A percentile compares a stretch with the other conserved stretches of the same genome.
These are phyloP conservation scores for Clarias laeviceps DNA, from an alignment of 2,797 vertebrate species.

Conservation along the genomic window DNA sequence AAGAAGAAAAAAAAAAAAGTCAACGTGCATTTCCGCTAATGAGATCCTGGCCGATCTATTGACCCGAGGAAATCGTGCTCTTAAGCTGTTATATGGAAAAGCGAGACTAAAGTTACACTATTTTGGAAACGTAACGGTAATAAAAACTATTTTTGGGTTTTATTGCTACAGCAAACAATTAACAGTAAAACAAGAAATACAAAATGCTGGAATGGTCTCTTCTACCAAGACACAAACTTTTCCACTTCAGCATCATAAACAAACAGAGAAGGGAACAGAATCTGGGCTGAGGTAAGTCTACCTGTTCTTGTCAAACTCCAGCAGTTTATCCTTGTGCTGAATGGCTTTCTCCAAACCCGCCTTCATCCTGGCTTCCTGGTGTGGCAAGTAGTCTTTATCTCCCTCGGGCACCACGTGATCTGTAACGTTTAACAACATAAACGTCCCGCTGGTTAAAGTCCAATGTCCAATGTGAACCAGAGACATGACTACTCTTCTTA, in stretches of 20 bases:
- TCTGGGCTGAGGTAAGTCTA: constrained; percentile 53
- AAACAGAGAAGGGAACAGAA: too few species aligned
- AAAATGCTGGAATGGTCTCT: background rate
- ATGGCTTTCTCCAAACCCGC: constrained; percentile 88
- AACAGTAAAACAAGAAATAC: background rate
- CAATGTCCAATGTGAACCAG: background rate
- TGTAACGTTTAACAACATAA: constrained; percentile 29
- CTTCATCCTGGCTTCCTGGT: constrained; percentile 81
- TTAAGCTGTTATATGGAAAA: background rate
- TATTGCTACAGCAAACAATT: background rate
- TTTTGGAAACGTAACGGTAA: background rate
- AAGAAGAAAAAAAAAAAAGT: background rate
- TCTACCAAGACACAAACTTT: background rate
- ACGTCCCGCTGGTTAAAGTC: background rate
- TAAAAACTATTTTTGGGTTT: too few species aligned
- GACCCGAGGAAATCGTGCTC: background rate
- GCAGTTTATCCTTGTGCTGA: constrained; percentile 92
- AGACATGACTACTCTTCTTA: background rate
- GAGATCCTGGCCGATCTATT: background rate
- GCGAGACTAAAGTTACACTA: background rate
- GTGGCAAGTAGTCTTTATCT: constrained; percentile 81
- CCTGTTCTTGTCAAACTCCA: constrained; percentile 95
- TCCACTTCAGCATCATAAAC: background rate
- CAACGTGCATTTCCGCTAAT: background rate
- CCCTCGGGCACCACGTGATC: constrained; percentile 66